These are phyloP conservation scores for Hemitrygon akajei DNA, from an alignment of 2,797 vertebrate genomes.

Conservation along the genomic window DNA sequence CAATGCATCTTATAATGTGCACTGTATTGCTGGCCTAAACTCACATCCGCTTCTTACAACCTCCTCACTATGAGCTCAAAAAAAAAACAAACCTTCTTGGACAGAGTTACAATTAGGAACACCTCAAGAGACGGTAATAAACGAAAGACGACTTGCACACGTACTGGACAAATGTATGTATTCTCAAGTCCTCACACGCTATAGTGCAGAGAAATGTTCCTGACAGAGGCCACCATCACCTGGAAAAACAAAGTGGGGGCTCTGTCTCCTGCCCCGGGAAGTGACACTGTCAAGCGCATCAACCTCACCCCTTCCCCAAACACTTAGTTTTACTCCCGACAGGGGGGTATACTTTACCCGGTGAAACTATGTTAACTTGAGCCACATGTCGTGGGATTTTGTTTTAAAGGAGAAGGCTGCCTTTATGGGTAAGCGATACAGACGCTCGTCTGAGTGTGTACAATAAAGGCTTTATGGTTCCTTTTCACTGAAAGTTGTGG, in stretches of 20 bases:
- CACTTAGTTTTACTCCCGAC: no score
- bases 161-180: background rate
- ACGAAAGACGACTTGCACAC: background rate
- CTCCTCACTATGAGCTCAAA: background rate
- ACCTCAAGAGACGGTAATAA: background rate
- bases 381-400: background rate
- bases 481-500: no score
- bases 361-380: background rate
- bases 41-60: background rate
- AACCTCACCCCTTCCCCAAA: no score
- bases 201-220: background rate
- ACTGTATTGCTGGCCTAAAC: background rate
- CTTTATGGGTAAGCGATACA: background rate
- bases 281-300: no score
- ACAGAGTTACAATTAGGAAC: background rate
- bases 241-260: background rate
- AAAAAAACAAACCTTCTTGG: background rate
- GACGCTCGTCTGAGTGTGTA: no score
- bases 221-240: no score
- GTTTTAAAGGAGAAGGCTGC: background rate
- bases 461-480: no score
- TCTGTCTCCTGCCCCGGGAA: no score
- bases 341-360: background rate
- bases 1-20: background rate
- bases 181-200: background rate